Evolutionary conservation across 2,797 vertebrate genomes (phyloP).

Genomic region (Sternotherus odoratus): DNA sequence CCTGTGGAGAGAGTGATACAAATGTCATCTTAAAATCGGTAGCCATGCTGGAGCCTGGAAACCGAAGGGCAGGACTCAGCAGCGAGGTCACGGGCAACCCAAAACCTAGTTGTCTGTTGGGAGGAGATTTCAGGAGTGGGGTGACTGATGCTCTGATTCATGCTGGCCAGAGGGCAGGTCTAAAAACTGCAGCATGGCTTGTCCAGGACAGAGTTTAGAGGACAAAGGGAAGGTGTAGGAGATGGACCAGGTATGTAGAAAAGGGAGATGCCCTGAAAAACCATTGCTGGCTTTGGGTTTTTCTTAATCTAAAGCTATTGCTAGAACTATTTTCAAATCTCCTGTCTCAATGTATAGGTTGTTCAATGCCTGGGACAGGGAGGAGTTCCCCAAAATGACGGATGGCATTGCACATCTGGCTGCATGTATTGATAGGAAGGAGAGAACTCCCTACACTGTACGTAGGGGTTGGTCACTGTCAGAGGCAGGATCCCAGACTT

Average conservation of each 20-base stretch:
- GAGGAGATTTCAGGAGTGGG: rapidly evolving
- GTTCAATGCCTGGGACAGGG: background rate
- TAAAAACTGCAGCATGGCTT: background rate
- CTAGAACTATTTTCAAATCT: rapidly evolving
- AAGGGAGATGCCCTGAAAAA: background rate
- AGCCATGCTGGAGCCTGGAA: rapidly evolving
- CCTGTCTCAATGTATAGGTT: background rate
- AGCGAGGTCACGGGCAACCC: rapidly evolving
- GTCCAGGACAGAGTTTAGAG: rapidly evolving
- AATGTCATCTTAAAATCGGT: background rate
- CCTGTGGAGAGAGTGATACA: conserved; percentile 46
- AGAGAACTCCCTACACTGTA: too few relatives aligned
- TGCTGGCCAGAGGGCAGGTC: rapidly evolving
- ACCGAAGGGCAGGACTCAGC: background rate
- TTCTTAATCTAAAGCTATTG: rapidly evolving
- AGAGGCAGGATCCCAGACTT: background rate
- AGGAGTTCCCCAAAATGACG: background rate
- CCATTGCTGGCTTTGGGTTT: background rate
- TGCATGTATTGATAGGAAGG: too few relatives aligned
- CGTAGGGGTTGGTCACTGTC: background rate
- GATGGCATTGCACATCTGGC: background rate
- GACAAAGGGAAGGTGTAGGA: background rate
- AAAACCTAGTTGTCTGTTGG: too few relatives aligned
- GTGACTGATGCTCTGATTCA: background rate
- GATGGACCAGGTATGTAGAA: rapidly evolving